A percentile compares a stretch with the other conserved stretches of the same genome.
Evolutionary conservation across 1,140 invertebrate species (phyloP).

Genomic region (Brachionus koreanus): DNA sequence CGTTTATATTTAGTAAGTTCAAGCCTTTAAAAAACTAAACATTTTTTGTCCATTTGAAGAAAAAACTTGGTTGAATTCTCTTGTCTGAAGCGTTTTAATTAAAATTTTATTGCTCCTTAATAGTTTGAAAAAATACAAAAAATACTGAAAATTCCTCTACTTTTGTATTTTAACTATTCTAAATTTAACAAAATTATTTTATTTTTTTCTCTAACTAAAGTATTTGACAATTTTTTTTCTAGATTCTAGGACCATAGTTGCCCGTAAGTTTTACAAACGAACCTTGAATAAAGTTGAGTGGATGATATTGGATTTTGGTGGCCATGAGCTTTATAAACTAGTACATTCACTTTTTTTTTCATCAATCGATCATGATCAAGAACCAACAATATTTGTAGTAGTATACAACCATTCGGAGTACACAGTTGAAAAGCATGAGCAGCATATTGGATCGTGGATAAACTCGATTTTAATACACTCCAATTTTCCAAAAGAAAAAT

Average conservation of each 20-base stretch:
- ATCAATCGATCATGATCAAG: slow-evolving; percentile 46
- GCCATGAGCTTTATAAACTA: slow-evolving; percentile 50
- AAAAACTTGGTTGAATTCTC: too few species aligned
- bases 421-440: slow-evolving; percentile 48
- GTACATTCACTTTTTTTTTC: slow-evolving; percentile 53
- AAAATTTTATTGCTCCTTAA: too few species aligned
- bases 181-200: too few species aligned
- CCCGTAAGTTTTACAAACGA: slow-evolving; percentile 48
- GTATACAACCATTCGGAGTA: slow-evolving; percentile 53
- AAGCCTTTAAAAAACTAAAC: too few species aligned
- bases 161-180: too few species aligned
- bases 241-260: slow-evolving; percentile 48
- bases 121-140: too few species aligned
- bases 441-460: slow-evolving; percentile 53
- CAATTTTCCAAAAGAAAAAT: slow-evolving; percentile 45
- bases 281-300: slow-evolving; percentile 55
- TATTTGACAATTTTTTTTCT: slow-evolving; percentile 45
- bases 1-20: too few species aligned
- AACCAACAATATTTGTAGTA: slow-evolving; percentile 50
- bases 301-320: slow-evolving; percentile 51
- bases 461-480: slow-evolving; percentile 50
- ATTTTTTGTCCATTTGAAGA: too few species aligned
- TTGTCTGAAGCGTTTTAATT: too few species aligned
- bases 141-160: too few species aligned
- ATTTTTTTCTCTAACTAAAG: too few species aligned